Evolutionary conservation across 2,888 invertebrate species (phyloP), one percentile per base, ranked within the genome.

Genomic region (Lepidocyrtoides sp.): DNA sequence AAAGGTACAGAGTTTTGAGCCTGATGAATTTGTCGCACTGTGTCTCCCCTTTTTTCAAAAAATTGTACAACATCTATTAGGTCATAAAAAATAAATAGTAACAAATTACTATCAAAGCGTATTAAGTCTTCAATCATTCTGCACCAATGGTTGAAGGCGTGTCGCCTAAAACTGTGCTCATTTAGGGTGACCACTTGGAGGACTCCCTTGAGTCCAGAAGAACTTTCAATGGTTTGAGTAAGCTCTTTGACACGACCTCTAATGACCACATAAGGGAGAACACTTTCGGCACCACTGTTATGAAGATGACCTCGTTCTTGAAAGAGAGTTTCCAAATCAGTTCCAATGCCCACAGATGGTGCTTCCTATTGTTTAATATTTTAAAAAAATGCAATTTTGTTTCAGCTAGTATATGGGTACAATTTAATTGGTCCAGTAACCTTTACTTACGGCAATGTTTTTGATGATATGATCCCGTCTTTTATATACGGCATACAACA

Each of bases 141-240:
- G 84, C 91, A 93, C 94, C 94, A 94, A 77, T 93, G 93, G n/a
- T 93, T 93, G 17, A 93, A 93, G 26, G 93, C 92, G 41, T 92
- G 90, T 2, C 94, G 82, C 8, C 93, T 69, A n/a, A 92, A 92
- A 79, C 93, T 93, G 63, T 94, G 94, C 36, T 94, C 94, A 69
- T 92, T 94, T 7, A 94, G 32, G 12, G 93, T 93, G 57, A 93
- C 91, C 2, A 93, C 85, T 93, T 94, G 93, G 14, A 94, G 83
- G 0, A 94, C 94, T 0, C 93, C 93, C 84, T 92, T 91, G 5
- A 93, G 91, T 0, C 93, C 94, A 12, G 91, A 86, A 2, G 91
- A 75, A 72, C 93, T 93, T 66, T 91, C 91, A 23, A 94, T 92
- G 0, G 91, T 81, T 69, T 90, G 92, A n/a, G 87, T 54, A 23